These are phyloP conservation scores for Frankliniella intonsa DNA, from an alignment of 2,888 invertebrate genomes.

Conservation along the genomic window DNA sequence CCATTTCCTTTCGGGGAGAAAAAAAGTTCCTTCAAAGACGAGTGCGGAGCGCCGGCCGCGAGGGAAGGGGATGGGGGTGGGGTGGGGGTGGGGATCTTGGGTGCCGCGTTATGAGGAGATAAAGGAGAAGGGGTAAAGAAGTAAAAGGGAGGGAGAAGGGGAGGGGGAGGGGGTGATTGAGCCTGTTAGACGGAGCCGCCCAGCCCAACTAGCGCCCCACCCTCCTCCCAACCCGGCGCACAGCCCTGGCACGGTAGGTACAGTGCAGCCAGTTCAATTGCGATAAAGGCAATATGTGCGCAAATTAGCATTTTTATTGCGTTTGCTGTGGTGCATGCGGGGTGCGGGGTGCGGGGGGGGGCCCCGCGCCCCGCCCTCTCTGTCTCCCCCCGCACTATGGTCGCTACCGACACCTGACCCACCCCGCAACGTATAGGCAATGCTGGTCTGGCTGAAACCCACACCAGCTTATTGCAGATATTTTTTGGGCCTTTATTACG, in stretches of 20 bases:
- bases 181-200: neutral
- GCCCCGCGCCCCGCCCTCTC: too few species aligned
- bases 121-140: too few species aligned
- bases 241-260: neutral
- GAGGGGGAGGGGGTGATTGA: neutral
- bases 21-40: conserved; percentile 23
- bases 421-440: too few species aligned
- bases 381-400: too few species aligned
- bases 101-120: neutral
- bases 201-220: neutral
- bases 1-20: conserved; percentile 14
- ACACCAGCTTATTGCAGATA: too few species aligned
- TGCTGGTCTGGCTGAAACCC: too few species aligned
- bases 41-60: neutral
- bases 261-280: neutral
- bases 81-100: neutral
- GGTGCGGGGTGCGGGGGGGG: too few species aligned
- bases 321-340: neutral
- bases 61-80: neutral
- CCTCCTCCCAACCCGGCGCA: neutral
- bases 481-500: too few species aligned
- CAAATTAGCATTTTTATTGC: conserved; percentile 9
- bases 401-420: too few species aligned
- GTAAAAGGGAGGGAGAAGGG: neutral
- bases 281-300: neutral